Evolutionary conservation across 2,797 vertebrate genomes (phyloP).

Genomic region (Sorex maritimensis): DNA sequence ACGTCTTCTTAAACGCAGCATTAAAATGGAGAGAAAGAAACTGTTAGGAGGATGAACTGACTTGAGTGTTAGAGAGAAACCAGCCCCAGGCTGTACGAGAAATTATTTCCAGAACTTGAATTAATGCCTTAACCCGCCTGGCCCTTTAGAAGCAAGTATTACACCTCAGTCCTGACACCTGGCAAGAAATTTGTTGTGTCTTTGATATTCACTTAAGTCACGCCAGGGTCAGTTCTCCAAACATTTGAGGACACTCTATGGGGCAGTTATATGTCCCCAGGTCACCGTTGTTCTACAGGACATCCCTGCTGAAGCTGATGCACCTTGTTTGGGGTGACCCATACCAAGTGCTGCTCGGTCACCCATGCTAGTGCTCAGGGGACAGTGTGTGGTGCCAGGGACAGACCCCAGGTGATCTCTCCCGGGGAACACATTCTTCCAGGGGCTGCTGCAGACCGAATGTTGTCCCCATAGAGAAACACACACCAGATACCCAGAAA

Average conservation of each 20-base stretch:
- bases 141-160: no score
- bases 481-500: background rate
- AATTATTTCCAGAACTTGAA: no score
- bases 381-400: no score
- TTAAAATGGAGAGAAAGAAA: background rate
- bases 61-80: background rate
- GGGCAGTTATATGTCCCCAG: background rate
- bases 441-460: no score
- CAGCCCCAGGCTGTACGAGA: no score
- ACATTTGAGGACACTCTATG: background rate
- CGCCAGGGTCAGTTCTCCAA: background rate
- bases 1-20: background rate
- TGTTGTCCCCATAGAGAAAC: background rate
- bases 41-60: no score
- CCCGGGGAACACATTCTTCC: no score
- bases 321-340: background rate
- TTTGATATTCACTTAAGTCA: background rate
- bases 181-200: background rate
- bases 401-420: no score
- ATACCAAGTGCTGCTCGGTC: no score
- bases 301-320: background rate
- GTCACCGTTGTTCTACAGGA: background rate
- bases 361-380: no score
- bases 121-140: no score
- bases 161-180: no score